Evolutionary conservation across 2,113 vertebrate genomes (phyloP).

Genomic region (Diadophis punctatus): DNA sequence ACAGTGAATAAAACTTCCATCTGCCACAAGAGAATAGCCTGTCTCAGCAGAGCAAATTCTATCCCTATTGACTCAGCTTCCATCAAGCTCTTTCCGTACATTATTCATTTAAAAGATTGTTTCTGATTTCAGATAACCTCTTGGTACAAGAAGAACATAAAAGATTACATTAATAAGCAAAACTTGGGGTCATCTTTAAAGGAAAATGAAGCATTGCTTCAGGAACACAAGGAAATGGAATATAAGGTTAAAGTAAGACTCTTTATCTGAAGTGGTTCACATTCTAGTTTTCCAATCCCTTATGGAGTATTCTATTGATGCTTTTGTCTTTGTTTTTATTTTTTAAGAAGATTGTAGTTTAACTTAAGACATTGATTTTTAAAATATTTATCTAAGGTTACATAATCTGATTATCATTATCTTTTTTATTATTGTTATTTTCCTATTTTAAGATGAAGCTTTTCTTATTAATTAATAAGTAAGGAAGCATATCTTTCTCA

Average conservation of each 20-base stretch:
- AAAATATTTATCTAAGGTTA: background rate
- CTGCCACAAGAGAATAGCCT: background rate
- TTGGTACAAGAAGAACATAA: slow-evolving; percentile 77
- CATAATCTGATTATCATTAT: background rate
- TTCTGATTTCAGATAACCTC: slow-evolving; percentile 69
- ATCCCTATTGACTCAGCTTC: background rate
- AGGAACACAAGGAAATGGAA: slow-evolving; percentile 71
- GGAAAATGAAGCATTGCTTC: slow-evolving; percentile 77
- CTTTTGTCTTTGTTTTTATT: background rate
- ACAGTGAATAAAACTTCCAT: background rate
- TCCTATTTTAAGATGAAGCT: background rate
- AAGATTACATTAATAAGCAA: slow-evolving; percentile 67
- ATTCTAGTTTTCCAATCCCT: background rate
- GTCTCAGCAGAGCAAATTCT: background rate
- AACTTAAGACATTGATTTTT: background rate
- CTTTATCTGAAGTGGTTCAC: background rate
- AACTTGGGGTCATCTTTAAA: slow-evolving; percentile 74
- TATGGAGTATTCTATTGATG: background rate
- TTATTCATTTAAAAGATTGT: slow-evolving; percentile 4
- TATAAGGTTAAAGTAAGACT: slow-evolving; percentile 76
- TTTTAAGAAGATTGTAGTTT: background rate
- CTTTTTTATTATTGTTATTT: background rate
- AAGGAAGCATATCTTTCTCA: background rate
- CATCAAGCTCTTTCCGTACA: background rate
- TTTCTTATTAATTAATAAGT: background rate